Evolutionary conservation across 1,140 invertebrate genomes (phyloP).

Genomic region (Ceratosolen solmsi): DNA sequence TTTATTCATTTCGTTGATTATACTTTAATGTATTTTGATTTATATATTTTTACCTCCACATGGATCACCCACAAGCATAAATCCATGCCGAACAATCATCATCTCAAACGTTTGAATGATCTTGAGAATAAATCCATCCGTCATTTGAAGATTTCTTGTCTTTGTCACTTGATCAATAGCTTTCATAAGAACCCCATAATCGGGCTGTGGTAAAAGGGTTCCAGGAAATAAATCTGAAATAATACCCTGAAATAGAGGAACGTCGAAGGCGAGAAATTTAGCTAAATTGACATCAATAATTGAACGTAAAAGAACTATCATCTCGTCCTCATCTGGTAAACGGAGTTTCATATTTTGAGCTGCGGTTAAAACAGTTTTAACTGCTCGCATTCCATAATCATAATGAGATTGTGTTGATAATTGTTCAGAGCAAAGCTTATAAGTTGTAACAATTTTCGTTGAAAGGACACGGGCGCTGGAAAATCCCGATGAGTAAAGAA

Average conservation of each 20-base stretch:
- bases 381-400: conserved; percentile 91
- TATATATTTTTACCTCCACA: conserved; percentile 45
- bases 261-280: conserved; percentile 91
- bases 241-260: conserved; percentile 92
- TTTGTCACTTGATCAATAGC: conserved; percentile 74
- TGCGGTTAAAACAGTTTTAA: conserved; percentile 88
- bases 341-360: conserved; percentile 90
- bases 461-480: conserved; percentile 85
- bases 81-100: conserved; percentile 90
- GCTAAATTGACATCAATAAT: conserved; percentile 95
- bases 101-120: conserved; percentile 87
- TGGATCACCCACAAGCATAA: conserved; percentile 87
- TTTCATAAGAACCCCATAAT: conserved; percentile 80
- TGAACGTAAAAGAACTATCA: conserved; percentile 85
- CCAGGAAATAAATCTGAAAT: conserved; percentile 94
- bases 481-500: conserved; percentile 92
- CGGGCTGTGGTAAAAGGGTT: conserved; percentile 80
- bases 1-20: too few relatives aligned
- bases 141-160: conserved; percentile 83
- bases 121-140: conserved; percentile 81
- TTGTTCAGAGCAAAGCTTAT: conserved; percentile 91
- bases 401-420: conserved; percentile 91
- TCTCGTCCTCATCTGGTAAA: conserved; percentile 86
- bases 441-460: conserved; percentile 91
- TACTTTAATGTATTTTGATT: too few relatives aligned